Conservation (phyloP, 2,888 invertebrate species). For the Brachyopa scutellaris region DNA sequence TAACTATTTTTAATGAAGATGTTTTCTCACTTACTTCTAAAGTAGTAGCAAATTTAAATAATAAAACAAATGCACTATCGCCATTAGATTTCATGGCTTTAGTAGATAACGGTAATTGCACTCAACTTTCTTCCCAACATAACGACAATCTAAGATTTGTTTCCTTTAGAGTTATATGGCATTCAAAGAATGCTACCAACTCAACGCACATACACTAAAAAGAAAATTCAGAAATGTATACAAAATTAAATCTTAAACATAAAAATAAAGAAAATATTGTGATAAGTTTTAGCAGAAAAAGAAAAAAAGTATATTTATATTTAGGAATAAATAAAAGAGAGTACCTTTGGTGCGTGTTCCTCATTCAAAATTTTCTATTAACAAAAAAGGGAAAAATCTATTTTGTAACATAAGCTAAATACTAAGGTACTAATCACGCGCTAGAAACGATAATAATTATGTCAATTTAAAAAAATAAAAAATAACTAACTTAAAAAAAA, state of each 20-base stretch:
- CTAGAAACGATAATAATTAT: slow-evolving; percentile 14
- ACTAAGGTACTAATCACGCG: slow-evolving; percentile 33
- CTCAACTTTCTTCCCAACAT: not conserved
- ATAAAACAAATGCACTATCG: no score
- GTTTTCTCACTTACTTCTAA: no score
- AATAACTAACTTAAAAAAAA: slow-evolving; percentile 9
- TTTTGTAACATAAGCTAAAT: slow-evolving; percentile 36
- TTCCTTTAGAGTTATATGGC: slow-evolving; percentile 34
- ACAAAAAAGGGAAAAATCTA: slow-evolving; percentile 2
- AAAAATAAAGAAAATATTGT: slow-evolving; percentile 50
- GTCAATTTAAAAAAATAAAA: not conserved
- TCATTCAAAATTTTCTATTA: slow-evolving; percentile 54
- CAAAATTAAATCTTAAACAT: slow-evolving; percentile 33
- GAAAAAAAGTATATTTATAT: slow-evolving; percentile 31
- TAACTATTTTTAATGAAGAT: no score
- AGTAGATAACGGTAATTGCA: no score
- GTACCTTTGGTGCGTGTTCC: slow-evolving; percentile 73
- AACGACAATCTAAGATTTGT: slow-evolving; percentile 1
- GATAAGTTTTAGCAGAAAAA: slow-evolving; percentile 51
- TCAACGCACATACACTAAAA: slow-evolving; percentile 60
- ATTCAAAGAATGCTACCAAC: slow-evolving; percentile 21
- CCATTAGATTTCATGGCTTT: no score
- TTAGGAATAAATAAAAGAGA: slow-evolving; percentile 35
- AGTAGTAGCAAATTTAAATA: no score
- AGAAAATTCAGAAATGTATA: not conserved